Evolutionary conservation across 2,888 invertebrate species (phyloP).

Genomic region (Chrysina gloriosa): DNA sequence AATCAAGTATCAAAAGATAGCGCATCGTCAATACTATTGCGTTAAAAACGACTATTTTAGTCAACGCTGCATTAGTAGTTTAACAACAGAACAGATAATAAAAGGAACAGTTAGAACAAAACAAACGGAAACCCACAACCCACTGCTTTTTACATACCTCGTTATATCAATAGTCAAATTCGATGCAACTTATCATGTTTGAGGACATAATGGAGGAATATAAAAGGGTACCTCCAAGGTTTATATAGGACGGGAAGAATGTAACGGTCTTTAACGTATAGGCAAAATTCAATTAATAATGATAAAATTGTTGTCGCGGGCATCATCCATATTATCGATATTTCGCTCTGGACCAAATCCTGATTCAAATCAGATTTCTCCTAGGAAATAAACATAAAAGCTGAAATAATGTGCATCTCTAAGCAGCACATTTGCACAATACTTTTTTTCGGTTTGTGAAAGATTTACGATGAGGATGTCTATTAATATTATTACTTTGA

Average conservation of each 20-base stretch:
- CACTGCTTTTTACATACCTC: conserved; percentile 50
- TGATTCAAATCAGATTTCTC: conserved; percentile 50
- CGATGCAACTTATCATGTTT: conserved; percentile 62
- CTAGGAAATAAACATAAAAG: conserved; percentile 60
- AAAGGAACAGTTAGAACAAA: no score
- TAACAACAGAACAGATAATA: no score
- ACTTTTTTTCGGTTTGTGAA: no score
- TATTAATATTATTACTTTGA: no score
- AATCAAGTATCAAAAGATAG: conserved; percentile 9
- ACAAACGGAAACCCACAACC: conserved; percentile 4
- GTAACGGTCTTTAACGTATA: conserved; percentile 61
- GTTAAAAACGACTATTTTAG: no score
- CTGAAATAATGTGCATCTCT: conserved; percentile 50
- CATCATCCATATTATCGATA: conserved; percentile 61
- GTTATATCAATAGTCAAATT: conserved; percentile 44
- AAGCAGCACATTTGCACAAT: not conserved
- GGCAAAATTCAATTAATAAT: conserved; percentile 60
- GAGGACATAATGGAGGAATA: conserved; percentile 61
- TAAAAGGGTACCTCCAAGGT: conserved; percentile 59
- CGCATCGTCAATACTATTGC: no score
- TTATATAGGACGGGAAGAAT: conserved; percentile 59
- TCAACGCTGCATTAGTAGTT: no score
- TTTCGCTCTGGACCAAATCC: conserved; percentile 58
- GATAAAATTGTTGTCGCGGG: conserved; percentile 60
- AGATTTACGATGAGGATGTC: no score